phyloP scores from a whole-genome alignment of 2,797 vertebrate species.

The Eulemur albifrons region DNA sequence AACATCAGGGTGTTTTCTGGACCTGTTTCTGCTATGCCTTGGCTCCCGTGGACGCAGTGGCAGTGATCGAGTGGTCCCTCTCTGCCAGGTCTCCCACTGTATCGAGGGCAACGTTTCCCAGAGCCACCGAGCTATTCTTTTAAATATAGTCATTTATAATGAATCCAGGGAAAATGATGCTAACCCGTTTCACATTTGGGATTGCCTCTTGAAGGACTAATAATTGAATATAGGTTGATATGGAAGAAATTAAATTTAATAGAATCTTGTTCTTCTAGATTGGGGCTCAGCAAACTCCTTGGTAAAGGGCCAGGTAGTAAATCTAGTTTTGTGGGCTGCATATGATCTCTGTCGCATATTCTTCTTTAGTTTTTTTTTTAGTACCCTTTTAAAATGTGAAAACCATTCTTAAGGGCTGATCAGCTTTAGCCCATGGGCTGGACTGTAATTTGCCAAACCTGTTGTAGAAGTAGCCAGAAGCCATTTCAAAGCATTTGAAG shows the following conservation, averaged over 20 bases:
- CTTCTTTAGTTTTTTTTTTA: neutral
- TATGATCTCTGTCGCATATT: neutral
- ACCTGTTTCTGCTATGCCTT: neutral
- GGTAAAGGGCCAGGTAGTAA: neutral
- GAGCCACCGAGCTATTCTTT: neutral
- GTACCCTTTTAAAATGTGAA: neutral
- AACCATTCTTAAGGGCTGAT: neutral
- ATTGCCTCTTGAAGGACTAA: neutral
- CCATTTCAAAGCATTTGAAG: constrained; percentile 41
- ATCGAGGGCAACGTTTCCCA: neutral
- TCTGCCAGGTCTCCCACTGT: neutral
- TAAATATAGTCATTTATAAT: neutral
- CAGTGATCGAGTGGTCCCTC: neutral
- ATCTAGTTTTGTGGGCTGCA: neutral
- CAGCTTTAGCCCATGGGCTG: neutral
- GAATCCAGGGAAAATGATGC: neutral
- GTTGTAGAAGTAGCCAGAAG: constrained; percentile 4
- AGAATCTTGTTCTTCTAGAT: neutral
- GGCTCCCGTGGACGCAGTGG: neutral
- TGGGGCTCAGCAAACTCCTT: neutral
- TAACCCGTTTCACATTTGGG: neutral
- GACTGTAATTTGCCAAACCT: neutral
- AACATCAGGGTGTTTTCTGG: neutral
- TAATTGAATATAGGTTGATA: neutral
- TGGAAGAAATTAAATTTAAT: constrained; percentile 29